Evolutionary conservation across 1,140 invertebrate species (phyloP), one percentile per base, ranked within the genome.

Genomic region (Sycobia sp.): DNA sequence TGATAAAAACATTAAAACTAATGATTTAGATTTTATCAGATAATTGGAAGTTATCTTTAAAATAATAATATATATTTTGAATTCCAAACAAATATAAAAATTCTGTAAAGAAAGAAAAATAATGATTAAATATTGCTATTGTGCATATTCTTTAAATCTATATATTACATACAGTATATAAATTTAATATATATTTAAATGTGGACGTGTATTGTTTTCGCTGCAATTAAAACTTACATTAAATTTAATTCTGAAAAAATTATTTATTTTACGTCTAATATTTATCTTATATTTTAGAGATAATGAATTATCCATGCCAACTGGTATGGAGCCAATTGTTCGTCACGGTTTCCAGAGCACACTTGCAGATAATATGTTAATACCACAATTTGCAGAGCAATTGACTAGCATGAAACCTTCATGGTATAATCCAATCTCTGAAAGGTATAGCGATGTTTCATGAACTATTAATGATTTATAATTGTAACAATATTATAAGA

Each of bases 381-480:
- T 72, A 27, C 58, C 71, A 38, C 79, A 78, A 29, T 76, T 77
- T 23, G 76, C 79, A 38, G 84, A 85, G 72, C 82, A 84, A 57
- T 76, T 82, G 61, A 78, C 76, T 34, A 83, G 81, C 64, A 66
- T 76, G 27, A 71, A 77, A 62, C 84, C 85, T 10, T 44, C 75
- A 3, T 86, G 85, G 85, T 86, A 86, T 64, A 80, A 86, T 69
- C 82, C 83, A 41, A 79, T 75, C 60, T 82, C 82, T 9, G 77
- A 83, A 55, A 84, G 80, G 78, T 85, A 71, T n/a, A n/a, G n/a
- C n/a, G n/a, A n/a, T n/a, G n/a, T n/a, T n/a, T n/a, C n/a, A n/a
- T n/a, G n/a, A n/a, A n/a, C n/a, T n/a, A n/a, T n/a, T n/a, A n/a
- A n/a, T n/a, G n/a, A n/a, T n/a, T n/a, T n/a, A n/a, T n/a, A n/a